These are phyloP conservation scores for Ochropleura leucogaster DNA, from an alignment of 2,888 invertebrate genomes.

Conservation along the genomic window DNA sequence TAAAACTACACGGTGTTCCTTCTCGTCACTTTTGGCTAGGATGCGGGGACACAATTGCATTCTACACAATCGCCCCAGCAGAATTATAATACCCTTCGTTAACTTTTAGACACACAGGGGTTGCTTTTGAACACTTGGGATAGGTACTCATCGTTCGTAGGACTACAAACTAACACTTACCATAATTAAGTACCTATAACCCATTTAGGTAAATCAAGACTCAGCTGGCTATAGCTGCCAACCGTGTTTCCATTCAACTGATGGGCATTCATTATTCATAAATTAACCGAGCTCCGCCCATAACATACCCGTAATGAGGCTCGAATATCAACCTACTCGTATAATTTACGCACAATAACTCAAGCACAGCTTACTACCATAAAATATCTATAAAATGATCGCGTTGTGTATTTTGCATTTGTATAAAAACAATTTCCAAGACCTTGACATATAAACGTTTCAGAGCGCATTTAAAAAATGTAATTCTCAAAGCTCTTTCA, in stretches of 20 bases:
- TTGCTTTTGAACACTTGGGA: background rate
- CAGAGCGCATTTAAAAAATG: conserved; percentile 39
- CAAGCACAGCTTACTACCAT: background rate
- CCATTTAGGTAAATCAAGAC: background rate
- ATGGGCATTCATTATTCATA: conserved; percentile 31
- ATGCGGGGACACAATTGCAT: too few relatives aligned
- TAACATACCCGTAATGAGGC: conserved; percentile 12
- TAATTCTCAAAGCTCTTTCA: conserved; percentile 31
- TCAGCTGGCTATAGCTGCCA: background rate
- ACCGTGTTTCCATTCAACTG: background rate
- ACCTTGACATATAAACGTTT: conserved; percentile 36
- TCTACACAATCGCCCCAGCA: too few relatives aligned
- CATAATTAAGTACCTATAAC: background rate
- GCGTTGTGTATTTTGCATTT: conserved; percentile 2
- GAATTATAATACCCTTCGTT: too few relatives aligned
- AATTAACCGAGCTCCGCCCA: conserved; percentile 6
- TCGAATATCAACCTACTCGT: background rate
- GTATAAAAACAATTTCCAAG: conserved; percentile 28
- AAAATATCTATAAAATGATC: conserved; percentile 21
- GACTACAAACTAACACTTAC: background rate
- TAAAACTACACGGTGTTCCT: too few relatives aligned
- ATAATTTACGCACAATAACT: background rate
- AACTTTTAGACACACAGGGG: too few relatives aligned
- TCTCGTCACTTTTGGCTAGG: too few relatives aligned
- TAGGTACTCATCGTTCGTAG: background rate